Evolutionary conservation across 2,113 vertebrate genomes (phyloP).

Genomic region (Strix aluco): DNA sequence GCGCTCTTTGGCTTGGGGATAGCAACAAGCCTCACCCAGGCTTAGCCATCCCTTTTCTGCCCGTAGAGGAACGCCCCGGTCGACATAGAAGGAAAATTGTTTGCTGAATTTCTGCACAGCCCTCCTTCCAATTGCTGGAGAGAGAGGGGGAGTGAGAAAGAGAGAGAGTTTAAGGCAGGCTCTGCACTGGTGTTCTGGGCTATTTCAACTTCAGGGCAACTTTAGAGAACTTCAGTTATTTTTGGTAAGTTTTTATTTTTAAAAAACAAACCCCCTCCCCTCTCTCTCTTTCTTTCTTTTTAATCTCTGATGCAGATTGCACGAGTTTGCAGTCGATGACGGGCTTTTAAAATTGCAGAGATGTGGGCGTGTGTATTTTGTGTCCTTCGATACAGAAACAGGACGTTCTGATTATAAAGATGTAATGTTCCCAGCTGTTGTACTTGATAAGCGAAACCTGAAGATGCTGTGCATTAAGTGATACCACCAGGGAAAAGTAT

Average conservation of each 20-base stretch:
- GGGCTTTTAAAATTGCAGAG: background rate
- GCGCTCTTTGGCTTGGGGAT: background rate
- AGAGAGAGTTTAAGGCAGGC: constrained; percentile 42
- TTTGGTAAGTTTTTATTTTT: constrained; percentile 42
- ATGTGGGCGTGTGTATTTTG: background rate
- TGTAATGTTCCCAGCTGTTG: background rate
- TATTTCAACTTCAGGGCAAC: constrained; percentile 60
- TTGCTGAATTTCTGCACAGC: constrained; percentile 45
- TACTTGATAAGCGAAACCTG: background rate
- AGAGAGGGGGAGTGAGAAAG: constrained; percentile 32
- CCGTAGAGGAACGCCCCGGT: constrained; percentile 42
- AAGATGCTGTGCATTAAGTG: background rate
- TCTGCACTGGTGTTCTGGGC: constrained; percentile 4
- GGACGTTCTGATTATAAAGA: background rate
- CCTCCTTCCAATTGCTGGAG: constrained; percentile 7
- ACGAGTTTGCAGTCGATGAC: background rate
- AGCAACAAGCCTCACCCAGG: constrained; percentile 35
- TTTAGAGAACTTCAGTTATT: constrained; percentile 56
- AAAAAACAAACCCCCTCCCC: background rate
- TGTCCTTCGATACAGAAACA: background rate
- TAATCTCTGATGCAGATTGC: background rate
- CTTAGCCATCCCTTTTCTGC: constrained; percentile 48
- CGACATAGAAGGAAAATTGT: constrained; percentile 63
- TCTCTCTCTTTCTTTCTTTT: background rate
- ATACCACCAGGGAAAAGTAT: background rate